These are phyloP conservation scores for Eulemur rubriventer DNA, from an alignment of 2,797 vertebrate genomes.

Conservation along the genomic window DNA sequence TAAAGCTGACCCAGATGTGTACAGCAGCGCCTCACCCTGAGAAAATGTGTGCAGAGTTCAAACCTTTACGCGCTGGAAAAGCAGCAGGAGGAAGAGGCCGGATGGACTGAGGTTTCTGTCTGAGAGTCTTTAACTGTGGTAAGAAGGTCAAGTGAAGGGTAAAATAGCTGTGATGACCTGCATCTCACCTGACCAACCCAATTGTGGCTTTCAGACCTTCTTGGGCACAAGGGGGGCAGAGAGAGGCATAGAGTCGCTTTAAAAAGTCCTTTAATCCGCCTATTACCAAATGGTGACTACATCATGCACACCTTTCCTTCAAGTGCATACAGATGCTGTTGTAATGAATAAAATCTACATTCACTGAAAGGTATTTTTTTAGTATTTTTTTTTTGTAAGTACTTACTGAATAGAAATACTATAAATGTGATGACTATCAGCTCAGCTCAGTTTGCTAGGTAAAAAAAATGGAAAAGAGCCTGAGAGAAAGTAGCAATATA, in stretches of 20 bases:
- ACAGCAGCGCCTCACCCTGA: constrained; percentile 48
- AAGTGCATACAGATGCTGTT: background rate
- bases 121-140: background rate
- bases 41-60: constrained; percentile 48
- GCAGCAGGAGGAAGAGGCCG: background rate
- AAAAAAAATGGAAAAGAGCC: background rate
- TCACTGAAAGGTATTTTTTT: background rate
- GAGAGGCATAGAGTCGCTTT: background rate
- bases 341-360: background rate
- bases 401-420: background rate
- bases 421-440: background rate
- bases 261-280: background rate
- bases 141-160: constrained; percentile 23
- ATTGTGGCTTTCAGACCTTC: background rate
- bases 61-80: background rate
- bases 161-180: background rate
- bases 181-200: background rate
- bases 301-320: background rate
- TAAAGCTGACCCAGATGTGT: constrained; percentile 74
- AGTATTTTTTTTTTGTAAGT: background rate
- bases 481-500: background rate
- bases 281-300: background rate
- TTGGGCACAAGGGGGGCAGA: background rate
- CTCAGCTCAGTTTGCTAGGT: background rate
- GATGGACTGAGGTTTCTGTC: background rate